phyloP scores from a whole-genome alignment of 2,888 invertebrate species.

The Thymelicus lineola region DNA sequence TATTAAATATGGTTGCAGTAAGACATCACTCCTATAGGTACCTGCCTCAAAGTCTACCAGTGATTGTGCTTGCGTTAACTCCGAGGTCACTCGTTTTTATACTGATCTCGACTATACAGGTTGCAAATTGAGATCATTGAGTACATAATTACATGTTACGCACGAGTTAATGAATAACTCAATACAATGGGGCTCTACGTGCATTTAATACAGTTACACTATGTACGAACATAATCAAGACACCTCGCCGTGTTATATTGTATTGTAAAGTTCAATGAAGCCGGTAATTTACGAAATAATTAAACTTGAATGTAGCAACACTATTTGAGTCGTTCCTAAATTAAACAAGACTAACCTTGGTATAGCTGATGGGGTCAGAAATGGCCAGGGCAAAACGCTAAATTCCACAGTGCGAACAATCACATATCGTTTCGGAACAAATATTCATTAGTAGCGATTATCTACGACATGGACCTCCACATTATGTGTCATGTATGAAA shows the following conservation, averaged over 20 bases:
- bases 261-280: neutral
- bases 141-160: slow-evolving; percentile 29
- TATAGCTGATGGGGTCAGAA: neutral
- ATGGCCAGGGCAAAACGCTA: too few relatives aligned
- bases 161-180: slow-evolving; percentile 27
- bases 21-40: too few relatives aligned
- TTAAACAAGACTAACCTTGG: neutral
- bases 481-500: too few relatives aligned
- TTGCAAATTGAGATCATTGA: slow-evolving; percentile 24
- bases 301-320: neutral
- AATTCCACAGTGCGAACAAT: too few relatives aligned
- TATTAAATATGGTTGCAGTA: too few relatives aligned
- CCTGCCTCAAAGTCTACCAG: neutral
- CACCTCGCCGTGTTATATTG: neutral
- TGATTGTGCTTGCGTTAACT: neutral
- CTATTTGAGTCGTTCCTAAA: neutral
- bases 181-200: neutral
- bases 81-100: neutral
- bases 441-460: too few relatives aligned
- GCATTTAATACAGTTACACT: neutral
- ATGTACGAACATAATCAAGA: neutral
- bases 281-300: neutral
- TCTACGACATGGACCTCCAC: too few relatives aligned
- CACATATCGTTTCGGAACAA: too few relatives aligned
- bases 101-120: neutral